phyloP scores from a whole-genome alignment of 2,113 vertebrate genomes.

The Eulemur macaco region DNA sequence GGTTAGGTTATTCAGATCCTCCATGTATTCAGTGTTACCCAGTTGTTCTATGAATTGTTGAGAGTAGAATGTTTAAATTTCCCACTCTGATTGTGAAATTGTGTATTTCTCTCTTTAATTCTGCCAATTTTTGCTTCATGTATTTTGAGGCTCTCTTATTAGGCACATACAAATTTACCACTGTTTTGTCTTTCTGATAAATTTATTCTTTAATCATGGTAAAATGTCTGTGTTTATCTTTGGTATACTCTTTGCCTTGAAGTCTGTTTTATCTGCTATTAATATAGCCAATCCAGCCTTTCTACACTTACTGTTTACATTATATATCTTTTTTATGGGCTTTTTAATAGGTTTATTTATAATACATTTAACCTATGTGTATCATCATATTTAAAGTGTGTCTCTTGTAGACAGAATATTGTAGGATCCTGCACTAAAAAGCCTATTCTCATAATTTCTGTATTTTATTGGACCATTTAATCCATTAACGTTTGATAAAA shows the following conservation, averaged over 20 bases:
- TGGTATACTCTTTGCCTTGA: neutral
- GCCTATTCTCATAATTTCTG: neutral
- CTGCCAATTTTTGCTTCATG: neutral
- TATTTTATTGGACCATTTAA: neutral
- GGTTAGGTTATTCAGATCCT: neutral
- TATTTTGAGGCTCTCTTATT: slow-evolving; percentile 18
- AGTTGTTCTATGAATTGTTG: slow-evolving; percentile 18
- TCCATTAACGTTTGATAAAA: neutral
- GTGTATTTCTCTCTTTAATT: neutral
- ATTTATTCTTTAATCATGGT: slow-evolving; percentile 3
- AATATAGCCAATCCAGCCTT: neutral
- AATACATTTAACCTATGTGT: neutral
- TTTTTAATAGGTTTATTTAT: neutral
- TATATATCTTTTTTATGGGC: neutral
- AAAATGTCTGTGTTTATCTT: slow-evolving; percentile 16
- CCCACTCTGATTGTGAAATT: neutral
- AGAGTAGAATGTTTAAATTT: slow-evolving; percentile 4
- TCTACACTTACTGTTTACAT: neutral
- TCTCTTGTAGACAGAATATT: neutral
- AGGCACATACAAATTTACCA: neutral
- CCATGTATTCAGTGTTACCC: neutral
- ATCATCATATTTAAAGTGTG: neutral
- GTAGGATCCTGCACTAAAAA: neutral
- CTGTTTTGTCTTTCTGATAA: neutral
- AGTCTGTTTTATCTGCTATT: slow-evolving; percentile 3